Evolutionary conservation across 2,113 vertebrate species (phyloP).

Genomic region (Typhlomys cinereus): DNA sequence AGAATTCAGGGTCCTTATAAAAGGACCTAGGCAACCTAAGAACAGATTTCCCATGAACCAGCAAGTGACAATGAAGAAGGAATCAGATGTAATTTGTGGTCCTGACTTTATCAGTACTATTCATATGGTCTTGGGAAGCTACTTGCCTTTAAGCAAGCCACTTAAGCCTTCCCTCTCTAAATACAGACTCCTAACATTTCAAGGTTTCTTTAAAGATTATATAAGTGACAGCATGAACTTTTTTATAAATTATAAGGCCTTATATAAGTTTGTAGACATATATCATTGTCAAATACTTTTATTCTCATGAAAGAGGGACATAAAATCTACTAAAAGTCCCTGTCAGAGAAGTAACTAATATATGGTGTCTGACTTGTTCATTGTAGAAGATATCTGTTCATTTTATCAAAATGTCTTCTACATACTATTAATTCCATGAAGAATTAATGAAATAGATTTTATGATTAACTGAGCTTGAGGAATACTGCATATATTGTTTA

Average conservation of each 20-base stretch:
- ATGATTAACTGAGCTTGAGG: constrained; percentile 24
- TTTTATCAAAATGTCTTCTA: constrained; percentile 25
- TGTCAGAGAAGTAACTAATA: neutral
- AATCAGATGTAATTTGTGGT: neutral
- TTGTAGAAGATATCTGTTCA: neutral
- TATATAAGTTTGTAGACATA: too few relatives aligned
- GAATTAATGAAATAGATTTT: constrained; percentile 30
- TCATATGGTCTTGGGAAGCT: neutral
- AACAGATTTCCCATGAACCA: neutral
- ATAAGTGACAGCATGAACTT: neutral
- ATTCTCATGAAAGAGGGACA: neutral
- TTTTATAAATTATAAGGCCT: neutral
- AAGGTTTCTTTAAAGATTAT: constrained; percentile 17
- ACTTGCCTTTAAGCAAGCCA: neutral
- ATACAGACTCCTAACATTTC: neutral
- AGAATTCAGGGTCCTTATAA: too few relatives aligned
- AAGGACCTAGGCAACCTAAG: neutral
- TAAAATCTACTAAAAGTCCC: neutral
- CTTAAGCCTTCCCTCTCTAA: neutral
- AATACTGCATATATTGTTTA: neutral
- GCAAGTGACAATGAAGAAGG: neutral
- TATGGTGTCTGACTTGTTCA: neutral
- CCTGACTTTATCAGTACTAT: neutral
- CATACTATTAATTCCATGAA: neutral
- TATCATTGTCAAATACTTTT: neutral